These are phyloP conservation scores for Aurelia aurita DNA, from an alignment of 30 jellyfish, hydroid and myxozoan genomes.

Conservation along the genomic window DNA sequence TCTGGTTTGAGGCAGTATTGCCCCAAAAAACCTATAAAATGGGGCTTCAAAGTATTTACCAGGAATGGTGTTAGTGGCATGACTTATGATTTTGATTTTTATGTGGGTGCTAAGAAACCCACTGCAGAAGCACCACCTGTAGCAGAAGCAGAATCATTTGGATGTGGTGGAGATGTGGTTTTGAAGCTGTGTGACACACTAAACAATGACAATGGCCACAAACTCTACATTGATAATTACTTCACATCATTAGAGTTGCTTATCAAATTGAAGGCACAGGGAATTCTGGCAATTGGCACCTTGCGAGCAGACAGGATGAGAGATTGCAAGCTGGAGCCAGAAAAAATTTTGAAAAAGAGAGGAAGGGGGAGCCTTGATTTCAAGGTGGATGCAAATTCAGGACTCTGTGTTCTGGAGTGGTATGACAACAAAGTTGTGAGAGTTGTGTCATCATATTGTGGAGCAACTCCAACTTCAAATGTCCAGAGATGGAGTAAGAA, in stretches of 20 bases:
- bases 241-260: slow-evolving; percentile 44
- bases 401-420: slow-evolving; percentile 60
- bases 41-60: slow-evolving; percentile 73
- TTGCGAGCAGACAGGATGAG: slow-evolving; percentile 51
- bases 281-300: slow-evolving; percentile 48
- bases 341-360: slow-evolving; percentile 21
- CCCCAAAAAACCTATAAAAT: slow-evolving; percentile 72
- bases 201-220: slow-evolving; percentile 17
- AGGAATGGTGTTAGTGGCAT: slow-evolving; percentile 63
- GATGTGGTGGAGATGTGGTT: slow-evolving; percentile 56
- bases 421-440: slow-evolving; percentile 67
- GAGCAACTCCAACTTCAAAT: slow-evolving; percentile 23
- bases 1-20: slow-evolving; percentile 69
- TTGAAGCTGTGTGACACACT: slow-evolving; percentile 46
- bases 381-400: slow-evolving; percentile 72
- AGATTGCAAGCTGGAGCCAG: slow-evolving; percentile 17
- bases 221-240: slow-evolving; percentile 57
- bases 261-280: slow-evolving; percentile 18
- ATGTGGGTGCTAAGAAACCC: slow-evolving; percentile 31
- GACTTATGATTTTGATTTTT: slow-evolving; percentile 44
- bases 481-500: slow-evolving; percentile 33
- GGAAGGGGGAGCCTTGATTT: slow-evolving; percentile 50
- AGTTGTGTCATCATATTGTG: slow-evolving; percentile 38
- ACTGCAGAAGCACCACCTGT: slow-evolving; percentile 11
- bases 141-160: slow-evolving; percentile 21